Base-by-base conservation (phyloP, 1,140 invertebrate genomes). In the Calliopsis andreniformis region DNA sequence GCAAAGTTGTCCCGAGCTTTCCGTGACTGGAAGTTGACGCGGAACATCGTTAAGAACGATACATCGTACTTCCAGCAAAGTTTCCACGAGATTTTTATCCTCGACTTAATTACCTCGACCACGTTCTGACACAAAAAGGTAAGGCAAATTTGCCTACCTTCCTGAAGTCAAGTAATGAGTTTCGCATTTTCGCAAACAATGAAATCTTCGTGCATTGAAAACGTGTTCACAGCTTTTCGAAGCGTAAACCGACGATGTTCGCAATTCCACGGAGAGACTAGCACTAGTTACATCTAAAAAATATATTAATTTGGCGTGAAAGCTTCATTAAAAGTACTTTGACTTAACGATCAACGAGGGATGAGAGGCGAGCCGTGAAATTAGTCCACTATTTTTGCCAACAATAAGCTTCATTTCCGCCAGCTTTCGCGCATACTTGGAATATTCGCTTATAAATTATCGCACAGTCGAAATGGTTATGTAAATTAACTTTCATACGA, bases 21-120 rank as follows among this genome's bases (percentile, higher is more conserved):
- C 63, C 63, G 42, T 43, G 45, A 49, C 59, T 30, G 42, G 43
- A 75, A 82, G 72, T 81, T 71, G 32, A 45, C 58, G 49, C 47
- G 61, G 70, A 82, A 76, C 66, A 49, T 82, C 78, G 49, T 80
- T 71, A 80, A 55, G 66, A 42, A 82, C 72, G 55, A 71, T 71
- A 61, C 72, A 30, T 69, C 53, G 71, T 35, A 56, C 62, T 78
- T 78, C 72, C 76, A 73, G 43, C 53, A 61, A 62, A 72, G 62
- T 73, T 58, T 23, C 23, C 2, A 47, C 10, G 64, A 47, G 64
- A 76, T 82, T 79, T 81, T 79, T 45, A 30, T 35, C 45, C 39
- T 47, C 45, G 28, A 32, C 42, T 35, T 55, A 23, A 59, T 51
- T 49, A 4, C 49, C 23, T 10, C 45, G 45, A 28, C 43, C 43